These are phyloP conservation scores for Rousettus leschenaultii DNA, from an alignment of 2,113 vertebrate genomes.

Conservation along the genomic window DNA sequence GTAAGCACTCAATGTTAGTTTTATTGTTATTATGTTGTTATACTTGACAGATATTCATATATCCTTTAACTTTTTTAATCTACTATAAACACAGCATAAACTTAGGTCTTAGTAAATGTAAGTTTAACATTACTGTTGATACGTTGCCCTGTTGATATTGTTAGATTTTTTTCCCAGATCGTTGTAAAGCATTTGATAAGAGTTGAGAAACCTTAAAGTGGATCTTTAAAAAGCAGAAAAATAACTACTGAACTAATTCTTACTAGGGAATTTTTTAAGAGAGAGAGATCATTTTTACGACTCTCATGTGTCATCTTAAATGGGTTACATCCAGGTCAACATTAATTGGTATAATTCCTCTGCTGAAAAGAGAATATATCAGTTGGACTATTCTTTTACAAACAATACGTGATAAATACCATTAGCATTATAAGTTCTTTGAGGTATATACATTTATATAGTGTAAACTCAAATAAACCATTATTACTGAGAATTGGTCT, in stretches of 20 bases:
- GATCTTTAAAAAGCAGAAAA: background rate
- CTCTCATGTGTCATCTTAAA: conserved; percentile 9
- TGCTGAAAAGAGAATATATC: conserved; percentile 30
- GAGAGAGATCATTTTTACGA: background rate
- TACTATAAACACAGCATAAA: background rate
- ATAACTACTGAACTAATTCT: conserved; percentile 3
- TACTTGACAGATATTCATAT: background rate
- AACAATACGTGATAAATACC: conserved; percentile 47
- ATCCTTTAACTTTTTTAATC: background rate
- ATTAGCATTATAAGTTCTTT: background rate
- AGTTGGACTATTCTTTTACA: conserved; percentile 35
- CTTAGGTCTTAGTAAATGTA: background rate
- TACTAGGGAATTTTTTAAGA: background rate
- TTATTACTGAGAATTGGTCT: background rate
- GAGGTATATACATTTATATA: background rate
- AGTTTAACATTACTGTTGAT: background rate
- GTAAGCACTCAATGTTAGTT: background rate
- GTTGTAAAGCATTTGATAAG: background rate
- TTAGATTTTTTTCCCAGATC: conserved; percentile 29
- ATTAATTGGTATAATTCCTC: conserved; percentile 45
- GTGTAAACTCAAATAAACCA: background rate
- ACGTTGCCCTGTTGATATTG: background rate
- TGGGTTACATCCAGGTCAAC: conserved; percentile 13
- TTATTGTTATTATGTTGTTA: background rate
- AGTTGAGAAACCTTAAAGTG: background rate